phyloP scores from a whole-genome alignment of 2,888 invertebrate genomes.

The Drosophila tripunctata region DNA sequence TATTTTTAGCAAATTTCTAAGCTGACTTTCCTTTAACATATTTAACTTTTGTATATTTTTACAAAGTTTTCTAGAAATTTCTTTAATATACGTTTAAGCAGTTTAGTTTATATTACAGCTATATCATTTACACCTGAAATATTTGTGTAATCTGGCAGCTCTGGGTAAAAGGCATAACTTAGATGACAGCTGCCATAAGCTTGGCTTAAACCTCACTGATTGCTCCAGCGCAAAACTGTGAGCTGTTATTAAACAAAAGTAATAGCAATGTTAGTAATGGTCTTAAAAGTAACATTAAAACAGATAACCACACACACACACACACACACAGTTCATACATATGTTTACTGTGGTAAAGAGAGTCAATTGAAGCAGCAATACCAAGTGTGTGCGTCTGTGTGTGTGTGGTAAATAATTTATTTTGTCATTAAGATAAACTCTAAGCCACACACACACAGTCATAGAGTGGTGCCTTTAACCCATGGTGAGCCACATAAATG shows the following conservation, averaged over 20 bases:
- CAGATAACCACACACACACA: conserved; percentile 26
- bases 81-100: background rate
- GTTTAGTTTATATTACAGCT: background rate
- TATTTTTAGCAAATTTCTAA: too few relatives aligned
- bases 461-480: conserved; percentile 36
- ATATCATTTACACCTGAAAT: conserved; percentile 2
- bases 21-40: too few relatives aligned
- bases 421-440: conserved; percentile 78
- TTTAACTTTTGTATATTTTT: too few relatives aligned
- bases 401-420: conserved; percentile 74
- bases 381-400: conserved; percentile 12
- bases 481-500: conserved; percentile 56
- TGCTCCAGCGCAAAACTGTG: conserved; percentile 20
- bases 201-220: background rate
- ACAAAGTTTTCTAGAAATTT: background rate
- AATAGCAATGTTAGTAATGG: conserved; percentile 31
- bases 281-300: conserved; percentile 66
- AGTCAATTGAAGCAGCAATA: conserved; percentile 66
- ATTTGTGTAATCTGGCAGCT: background rate
- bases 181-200: background rate
- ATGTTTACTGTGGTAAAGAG: conserved; percentile 35
- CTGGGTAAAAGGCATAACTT: background rate
- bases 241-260: conserved; percentile 56
- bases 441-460: conserved; percentile 39
- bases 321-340: conserved; percentile 6